Evolutionary conservation across 1,140 invertebrate genomes (phyloP).

Genomic region (Teleogryllus occipitalis): DNA sequence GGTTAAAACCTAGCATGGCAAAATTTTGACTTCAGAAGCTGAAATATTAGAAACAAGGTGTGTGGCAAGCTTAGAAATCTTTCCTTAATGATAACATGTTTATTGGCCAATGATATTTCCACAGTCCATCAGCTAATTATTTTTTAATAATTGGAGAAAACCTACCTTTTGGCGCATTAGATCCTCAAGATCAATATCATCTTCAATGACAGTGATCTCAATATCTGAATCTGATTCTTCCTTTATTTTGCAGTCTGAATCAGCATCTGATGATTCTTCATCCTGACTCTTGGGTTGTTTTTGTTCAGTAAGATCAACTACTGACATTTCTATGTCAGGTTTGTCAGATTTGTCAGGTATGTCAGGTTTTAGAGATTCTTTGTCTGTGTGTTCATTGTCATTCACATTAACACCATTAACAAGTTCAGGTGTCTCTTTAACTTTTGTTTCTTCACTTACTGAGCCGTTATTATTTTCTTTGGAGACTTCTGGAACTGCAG

Average conservation of each 20-base stretch:
- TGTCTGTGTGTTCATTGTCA: not conserved
- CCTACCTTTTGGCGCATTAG: conserved; percentile 77
- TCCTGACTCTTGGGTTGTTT: not conserved
- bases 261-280: conserved; percentile 19
- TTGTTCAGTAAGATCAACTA: not conserved
- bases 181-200: conserved; percentile 79
- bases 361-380: not conserved
- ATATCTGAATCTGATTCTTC: conserved; percentile 69
- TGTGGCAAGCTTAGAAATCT: too few relatives aligned
- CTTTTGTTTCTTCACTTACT: not conserved
- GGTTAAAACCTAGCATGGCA: too few relatives aligned
- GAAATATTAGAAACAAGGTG: too few relatives aligned
- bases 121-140: too few relatives aligned
- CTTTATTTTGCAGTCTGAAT: conserved; percentile 21
- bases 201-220: conserved; percentile 66
- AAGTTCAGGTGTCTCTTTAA: not conserved
- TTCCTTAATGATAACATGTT: too few relatives aligned
- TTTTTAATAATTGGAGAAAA: too few relatives aligned
- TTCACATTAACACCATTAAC: not conserved
- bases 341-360: too few relatives aligned
- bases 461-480: not conserved
- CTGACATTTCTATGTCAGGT: not conserved
- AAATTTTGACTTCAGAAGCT: too few relatives aligned
- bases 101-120: too few relatives aligned
- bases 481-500: not conserved